phyloP scores from a whole-genome alignment of 2,113 vertebrate species.

The Rallus limicola region DNA sequence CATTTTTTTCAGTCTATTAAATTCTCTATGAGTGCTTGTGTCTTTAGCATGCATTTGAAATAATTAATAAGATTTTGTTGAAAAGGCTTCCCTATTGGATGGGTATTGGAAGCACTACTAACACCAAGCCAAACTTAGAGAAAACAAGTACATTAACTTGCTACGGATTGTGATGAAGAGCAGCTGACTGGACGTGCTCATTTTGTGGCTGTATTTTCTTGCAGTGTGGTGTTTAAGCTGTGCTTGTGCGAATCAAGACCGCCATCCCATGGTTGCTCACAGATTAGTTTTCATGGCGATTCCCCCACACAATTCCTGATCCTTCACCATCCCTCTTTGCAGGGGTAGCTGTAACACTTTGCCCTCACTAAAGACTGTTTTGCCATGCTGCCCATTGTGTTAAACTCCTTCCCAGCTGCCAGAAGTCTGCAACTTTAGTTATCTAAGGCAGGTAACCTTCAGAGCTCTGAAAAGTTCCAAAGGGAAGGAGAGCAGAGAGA shows the following conservation, averaged over 20 bases:
- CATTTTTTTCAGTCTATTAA: not conserved
- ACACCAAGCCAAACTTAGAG: not conserved
- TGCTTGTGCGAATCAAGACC: not conserved
- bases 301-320: not conserved
- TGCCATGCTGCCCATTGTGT: not conserved
- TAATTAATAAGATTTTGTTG: not conserved
- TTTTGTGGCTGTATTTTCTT: not conserved
- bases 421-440: not conserved
- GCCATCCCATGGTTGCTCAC: conserved; percentile 60
- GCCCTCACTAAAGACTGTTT: not conserved
- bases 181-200: not conserved
- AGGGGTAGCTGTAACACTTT: not conserved
- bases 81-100: not conserved
- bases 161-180: not conserved
- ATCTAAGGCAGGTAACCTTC: not conserved
- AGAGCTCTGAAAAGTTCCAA: not conserved
- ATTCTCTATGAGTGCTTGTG: not conserved
- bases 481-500: not conserved
- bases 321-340: not conserved
- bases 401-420: not conserved
- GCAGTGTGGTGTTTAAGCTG: not conserved
- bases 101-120: not conserved
- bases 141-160: not conserved
- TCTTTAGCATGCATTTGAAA: not conserved
- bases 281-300: not conserved